A percentile compares a stretch with the other conserved stretches of the same genome.
These are phyloP conservation scores for Lonchura striata DNA, from an alignment of 2,113 vertebrate genomes.

Conservation along the genomic window DNA sequence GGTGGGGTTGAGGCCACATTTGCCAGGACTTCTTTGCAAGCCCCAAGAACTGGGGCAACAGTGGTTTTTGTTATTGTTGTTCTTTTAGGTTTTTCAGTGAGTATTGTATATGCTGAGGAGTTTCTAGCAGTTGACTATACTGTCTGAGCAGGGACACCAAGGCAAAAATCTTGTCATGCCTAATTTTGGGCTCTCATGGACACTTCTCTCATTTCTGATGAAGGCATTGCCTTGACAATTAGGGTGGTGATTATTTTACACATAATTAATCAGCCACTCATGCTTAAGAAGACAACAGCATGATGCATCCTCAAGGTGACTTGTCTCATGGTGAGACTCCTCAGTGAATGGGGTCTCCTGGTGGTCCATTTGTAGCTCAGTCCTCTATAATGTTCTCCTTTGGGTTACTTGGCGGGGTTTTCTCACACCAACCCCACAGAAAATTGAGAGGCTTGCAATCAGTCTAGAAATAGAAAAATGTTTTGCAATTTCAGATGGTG, in stretches of 20 bases:
- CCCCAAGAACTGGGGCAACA: fast-evolving
- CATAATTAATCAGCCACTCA: not conserved
- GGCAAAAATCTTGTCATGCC: not conserved
- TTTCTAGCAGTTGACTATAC: not conserved
- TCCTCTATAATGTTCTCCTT: not conserved
- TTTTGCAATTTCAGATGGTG: not conserved
- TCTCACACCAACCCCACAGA: not conserved
- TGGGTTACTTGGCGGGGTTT: not conserved
- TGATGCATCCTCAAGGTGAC: fast-evolving
- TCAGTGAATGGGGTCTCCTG: not conserved
- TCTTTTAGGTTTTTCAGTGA: not conserved
- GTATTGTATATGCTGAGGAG: not conserved
- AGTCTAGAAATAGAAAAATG: not conserved
- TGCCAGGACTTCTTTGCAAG: not conserved
- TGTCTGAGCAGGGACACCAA: not conserved
- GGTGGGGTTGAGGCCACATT: not conserved
- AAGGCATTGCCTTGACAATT: not conserved
- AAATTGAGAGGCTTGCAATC: not conserved
- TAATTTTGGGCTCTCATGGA: not conserved
- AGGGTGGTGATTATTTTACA: not conserved
- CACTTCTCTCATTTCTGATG: not conserved
- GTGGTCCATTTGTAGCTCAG: not conserved
- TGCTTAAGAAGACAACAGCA: fast-evolving
- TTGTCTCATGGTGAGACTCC: not conserved
- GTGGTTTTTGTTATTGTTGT: not conserved